Evolutionary conservation across 92 coral and sea anemone species (phyloP).

Genomic region (Bergia puertoricense): DNA sequence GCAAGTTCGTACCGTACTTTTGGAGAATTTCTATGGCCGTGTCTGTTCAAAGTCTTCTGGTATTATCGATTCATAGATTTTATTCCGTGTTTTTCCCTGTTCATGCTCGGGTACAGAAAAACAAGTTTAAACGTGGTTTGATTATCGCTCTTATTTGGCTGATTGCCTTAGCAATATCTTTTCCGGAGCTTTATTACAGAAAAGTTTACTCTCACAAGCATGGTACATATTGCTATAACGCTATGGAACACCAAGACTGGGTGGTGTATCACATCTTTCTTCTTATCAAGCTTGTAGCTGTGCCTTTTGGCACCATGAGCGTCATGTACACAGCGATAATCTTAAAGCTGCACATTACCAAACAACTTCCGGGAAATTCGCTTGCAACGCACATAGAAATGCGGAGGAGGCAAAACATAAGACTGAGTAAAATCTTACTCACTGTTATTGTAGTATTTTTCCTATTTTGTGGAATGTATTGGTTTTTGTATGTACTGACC

Average conservation of each 20-base stretch:
- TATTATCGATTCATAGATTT: slow-evolving; percentile 29
- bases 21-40: slow-evolving; percentile 32
- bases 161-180: slow-evolving; percentile 2
- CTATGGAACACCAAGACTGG: slow-evolving; percentile 21
- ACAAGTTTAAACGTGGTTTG: background rate
- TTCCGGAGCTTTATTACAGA: slow-evolving; percentile 25
- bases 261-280: slow-evolving; percentile 16
- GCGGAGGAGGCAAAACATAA: slow-evolving; percentile 31
- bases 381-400: background rate
- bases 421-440: slow-evolving; percentile 4
- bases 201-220: background rate
- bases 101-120: slow-evolving; percentile 7
- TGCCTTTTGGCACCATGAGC: slow-evolving; percentile 24
- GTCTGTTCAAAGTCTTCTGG: slow-evolving; percentile 28
- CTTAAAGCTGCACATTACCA: background rate
- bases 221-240: slow-evolving; percentile 7
- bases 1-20: slow-evolving; percentile 31
- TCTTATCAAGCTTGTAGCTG: slow-evolving; percentile 8
- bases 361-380: slow-evolving; percentile 4
- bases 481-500: background rate
- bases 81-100: slow-evolving; percentile 26
- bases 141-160: slow-evolving; percentile 30
- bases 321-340: slow-evolving; percentile 30
- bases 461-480: slow-evolving; percentile 31
- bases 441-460: slow-evolving; percentile 11